phyloP scores from a whole-genome alignment of 2,888 invertebrate genomes.

The Melieria crassipennis region DNA sequence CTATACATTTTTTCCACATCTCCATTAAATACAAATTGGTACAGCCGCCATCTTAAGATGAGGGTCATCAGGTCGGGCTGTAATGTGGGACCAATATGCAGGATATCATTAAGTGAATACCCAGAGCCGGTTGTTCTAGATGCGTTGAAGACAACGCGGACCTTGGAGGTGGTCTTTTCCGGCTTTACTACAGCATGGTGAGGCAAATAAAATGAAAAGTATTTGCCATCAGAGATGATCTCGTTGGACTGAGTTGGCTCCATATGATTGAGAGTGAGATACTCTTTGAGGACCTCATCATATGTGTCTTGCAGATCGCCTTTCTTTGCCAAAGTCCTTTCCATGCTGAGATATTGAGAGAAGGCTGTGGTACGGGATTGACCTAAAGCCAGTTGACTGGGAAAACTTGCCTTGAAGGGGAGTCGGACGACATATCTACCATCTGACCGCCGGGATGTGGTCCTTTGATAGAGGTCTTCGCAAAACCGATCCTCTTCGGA shows the following conservation, averaged over 20 bases:
- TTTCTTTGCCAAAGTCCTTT: neutral
- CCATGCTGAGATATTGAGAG: constrained; percentile 2
- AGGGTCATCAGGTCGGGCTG: constrained; percentile 32
- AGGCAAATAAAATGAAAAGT: constrained; percentile 27
- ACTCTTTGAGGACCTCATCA: constrained; percentile 22
- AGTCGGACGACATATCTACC: constrained; percentile 24
- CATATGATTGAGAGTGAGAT: constrained; percentile 29
- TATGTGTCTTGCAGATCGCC: neutral
- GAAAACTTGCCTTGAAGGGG: constrained; percentile 24
- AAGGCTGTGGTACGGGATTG: neutral
- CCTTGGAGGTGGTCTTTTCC: constrained; percentile 35
- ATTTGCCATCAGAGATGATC: constrained; percentile 14
- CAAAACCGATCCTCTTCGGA: constrained; percentile 13
- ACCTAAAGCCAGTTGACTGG: constrained; percentile 10
- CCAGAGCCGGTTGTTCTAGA: constrained; percentile 34
- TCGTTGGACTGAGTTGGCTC: constrained; percentile 15
- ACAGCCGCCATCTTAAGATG: constrained; percentile 5
- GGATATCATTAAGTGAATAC: constrained; percentile 32
- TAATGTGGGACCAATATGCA: constrained; percentile 35
- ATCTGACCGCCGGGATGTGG: constrained; percentile 4
- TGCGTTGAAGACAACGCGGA: constrained; percentile 42
- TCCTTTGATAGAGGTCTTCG: constrained; percentile 15
- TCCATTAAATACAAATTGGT: constrained; percentile 22
- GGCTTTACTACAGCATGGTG: constrained; percentile 40
- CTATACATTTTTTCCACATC: constrained; percentile 27